Evolutionary conservation across 2,113 vertebrate genomes (phyloP).

Genomic region (Thunnus maccoyii): DNA sequence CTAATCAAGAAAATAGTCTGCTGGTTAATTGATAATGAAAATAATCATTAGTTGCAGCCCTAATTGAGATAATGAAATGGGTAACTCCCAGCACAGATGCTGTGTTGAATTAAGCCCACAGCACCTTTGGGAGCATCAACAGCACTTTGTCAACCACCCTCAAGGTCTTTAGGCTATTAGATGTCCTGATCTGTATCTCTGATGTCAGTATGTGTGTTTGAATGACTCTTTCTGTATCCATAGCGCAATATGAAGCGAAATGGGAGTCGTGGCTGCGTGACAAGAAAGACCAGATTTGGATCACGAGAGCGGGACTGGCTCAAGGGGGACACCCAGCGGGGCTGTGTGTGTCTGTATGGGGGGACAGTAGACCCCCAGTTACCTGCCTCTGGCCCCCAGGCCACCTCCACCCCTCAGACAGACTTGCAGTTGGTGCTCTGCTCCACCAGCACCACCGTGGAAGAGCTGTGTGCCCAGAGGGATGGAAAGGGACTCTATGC

Average conservation of each 20-base stretch:
- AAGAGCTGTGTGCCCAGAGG: slow-evolving; percentile 91
- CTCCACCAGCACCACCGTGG: slow-evolving; percentile 90
- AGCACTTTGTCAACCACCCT: slow-evolving; percentile 1
- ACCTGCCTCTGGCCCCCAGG: slow-evolving; percentile 74
- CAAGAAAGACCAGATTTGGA: slow-evolving; percentile 89
- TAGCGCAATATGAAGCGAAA: slow-evolving; percentile 94
- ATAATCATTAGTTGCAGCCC: too few relatives aligned
- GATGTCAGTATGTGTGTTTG: slow-evolving; percentile 1
- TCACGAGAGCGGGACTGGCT: slow-evolving; percentile 95
- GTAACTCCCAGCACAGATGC: slow-evolving; percentile 12
- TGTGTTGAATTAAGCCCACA: neutral
- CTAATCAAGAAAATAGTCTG: too few relatives aligned
- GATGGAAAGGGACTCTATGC: slow-evolving; percentile 88
- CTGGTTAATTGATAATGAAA: too few relatives aligned
- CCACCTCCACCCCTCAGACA: slow-evolving; percentile 82
- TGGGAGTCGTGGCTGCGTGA: slow-evolving; percentile 90
- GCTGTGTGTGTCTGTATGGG: slow-evolving; percentile 92
- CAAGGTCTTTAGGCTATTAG: neutral
- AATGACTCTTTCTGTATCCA: slow-evolving; percentile 50
- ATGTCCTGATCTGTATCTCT: slow-evolving; percentile 21
- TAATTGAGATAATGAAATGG: neutral
- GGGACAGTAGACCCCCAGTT: slow-evolving; percentile 79
- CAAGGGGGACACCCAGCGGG: slow-evolving; percentile 89
- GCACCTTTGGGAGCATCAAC: neutral
- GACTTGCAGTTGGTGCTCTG: slow-evolving; percentile 93